Base-by-base conservation (phyloP, 2,113 vertebrate genomes). In the Clarias gariepinus region DNA sequence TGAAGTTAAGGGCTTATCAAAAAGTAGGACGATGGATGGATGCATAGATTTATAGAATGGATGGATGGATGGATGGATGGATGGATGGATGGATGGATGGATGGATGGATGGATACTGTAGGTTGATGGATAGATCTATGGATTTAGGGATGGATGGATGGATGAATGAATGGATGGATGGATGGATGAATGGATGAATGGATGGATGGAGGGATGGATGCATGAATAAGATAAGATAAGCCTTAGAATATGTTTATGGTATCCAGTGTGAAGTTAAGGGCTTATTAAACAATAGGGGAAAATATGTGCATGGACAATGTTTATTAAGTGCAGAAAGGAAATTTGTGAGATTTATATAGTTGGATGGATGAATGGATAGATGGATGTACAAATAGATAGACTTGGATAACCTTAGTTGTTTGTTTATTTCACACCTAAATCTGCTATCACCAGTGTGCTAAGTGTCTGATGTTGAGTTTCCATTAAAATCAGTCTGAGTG, bases 401-500 rank as follows among this genome's bases (percentile, higher is more conserved):
- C 36, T 18, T 16, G 18, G 33, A 81, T 41, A 61, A 11, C 13
- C 36, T 63, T 63, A 47, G 41, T 64, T 64, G 47, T 81, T 58
- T 64, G 36, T 64, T 82, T 66, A 66, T 64, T 58, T 83, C 60
- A 25, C 52, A 58, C 47, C 53, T 8, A 71, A 25, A 73, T 73
- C 57, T 74, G 66, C 41, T 36, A 25, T 52, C 61, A 66, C 36
- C 60, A 21, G 36, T 66, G 60, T 82, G 9, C 15, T 64, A 47
- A 47, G 6, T 64, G 12, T 47, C 60, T 66, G 61, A 82, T 64
- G 80, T 16, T 52, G 80, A 52, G 64, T 63, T 82, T n/a, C 80
- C 64, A n/a, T 47, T 66, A n/a, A 47, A 47, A 64, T 47, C 25
- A 52, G 60, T 82, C 33, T 52, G 58, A 63, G 57, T 64, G 80